phyloP scores from a whole-genome alignment of 1,140 invertebrate species.

The Drosophila nigrodunni region DNA sequence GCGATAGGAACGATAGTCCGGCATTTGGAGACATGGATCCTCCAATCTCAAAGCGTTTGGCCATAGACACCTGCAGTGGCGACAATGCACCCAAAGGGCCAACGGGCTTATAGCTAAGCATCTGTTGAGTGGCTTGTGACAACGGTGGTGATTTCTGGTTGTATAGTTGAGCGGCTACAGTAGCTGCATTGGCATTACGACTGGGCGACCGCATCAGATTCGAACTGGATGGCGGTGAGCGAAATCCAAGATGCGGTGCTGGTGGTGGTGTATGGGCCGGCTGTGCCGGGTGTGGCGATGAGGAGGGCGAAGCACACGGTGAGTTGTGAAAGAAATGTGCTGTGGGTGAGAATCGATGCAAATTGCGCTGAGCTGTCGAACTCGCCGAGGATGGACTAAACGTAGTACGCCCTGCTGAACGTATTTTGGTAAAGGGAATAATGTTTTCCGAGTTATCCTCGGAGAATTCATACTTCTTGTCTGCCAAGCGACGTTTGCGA shows the following conservation, averaged over 20 bases:
- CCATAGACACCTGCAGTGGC: constrained; percentile 75
- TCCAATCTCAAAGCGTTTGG: constrained; percentile 78
- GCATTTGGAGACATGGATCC: constrained; percentile 79
- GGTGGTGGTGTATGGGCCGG: constrained; percentile 62
- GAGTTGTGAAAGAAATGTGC: constrained; percentile 79
- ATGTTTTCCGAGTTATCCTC: constrained; percentile 94
- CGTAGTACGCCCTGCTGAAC: constrained; percentile 59
- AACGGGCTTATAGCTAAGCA: constrained; percentile 77
- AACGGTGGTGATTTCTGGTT: constrained; percentile 80
- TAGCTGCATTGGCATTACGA: constrained; percentile 55
- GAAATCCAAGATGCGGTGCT: constrained; percentile 73
- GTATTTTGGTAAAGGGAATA: constrained; percentile 88
- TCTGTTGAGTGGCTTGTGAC: constrained; percentile 79
- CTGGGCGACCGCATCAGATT: constrained; percentile 77
- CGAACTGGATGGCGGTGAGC: constrained; percentile 84
- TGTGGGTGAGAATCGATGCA: constrained; percentile 64
- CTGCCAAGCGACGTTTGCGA: constrained; percentile 91
- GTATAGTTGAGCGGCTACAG: constrained; percentile 59
- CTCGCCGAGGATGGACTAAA: constrained; percentile 54
- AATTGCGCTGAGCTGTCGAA: constrained; percentile 54
- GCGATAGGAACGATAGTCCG: constrained; percentile 70
- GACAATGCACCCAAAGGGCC: constrained; percentile 75
- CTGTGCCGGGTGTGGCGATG: constrained; percentile 73
- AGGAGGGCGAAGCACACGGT: constrained; percentile 79
- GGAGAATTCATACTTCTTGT: constrained; percentile 96